Conservation (phyloP, 2,113 vertebrate species). For the Ellobius talpinus region DNA sequence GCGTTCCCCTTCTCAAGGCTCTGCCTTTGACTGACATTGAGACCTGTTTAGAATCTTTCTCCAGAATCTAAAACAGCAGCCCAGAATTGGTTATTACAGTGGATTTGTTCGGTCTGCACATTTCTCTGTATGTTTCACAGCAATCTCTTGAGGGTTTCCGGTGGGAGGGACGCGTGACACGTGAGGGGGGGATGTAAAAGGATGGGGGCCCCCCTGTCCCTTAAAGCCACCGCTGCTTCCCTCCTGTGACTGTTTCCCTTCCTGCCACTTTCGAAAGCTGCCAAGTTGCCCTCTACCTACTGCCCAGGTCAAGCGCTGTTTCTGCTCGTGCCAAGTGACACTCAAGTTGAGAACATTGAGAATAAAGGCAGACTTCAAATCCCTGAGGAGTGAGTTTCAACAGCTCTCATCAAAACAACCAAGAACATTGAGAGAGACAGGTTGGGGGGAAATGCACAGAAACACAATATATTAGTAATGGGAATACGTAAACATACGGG, state of each 20-base stretch:
- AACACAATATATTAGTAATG: background rate
- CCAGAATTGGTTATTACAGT: conserved; percentile 37
- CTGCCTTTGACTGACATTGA: conserved; percentile 75
- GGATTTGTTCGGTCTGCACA: conserved; percentile 64
- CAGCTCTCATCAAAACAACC: background rate
- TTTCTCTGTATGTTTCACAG: conserved; percentile 60
- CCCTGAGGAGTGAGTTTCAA: background rate
- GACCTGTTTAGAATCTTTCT: conserved; percentile 79
- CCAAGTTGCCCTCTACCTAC: background rate
- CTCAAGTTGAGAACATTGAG: background rate
- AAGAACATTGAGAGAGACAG: background rate
- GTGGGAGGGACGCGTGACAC: background rate
- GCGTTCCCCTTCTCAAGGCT: conserved; percentile 67
- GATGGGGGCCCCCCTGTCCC: background rate
- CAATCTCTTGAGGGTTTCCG: background rate
- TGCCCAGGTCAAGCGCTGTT: background rate
- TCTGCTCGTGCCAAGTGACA: conserved; percentile 33
- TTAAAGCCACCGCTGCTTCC: background rate
- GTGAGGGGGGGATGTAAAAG: background rate
- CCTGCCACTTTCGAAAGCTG: background rate
- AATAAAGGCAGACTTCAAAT: conserved; percentile 37
- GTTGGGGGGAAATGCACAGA: background rate
- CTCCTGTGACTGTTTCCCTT: background rate
- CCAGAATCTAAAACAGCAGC: conserved; percentile 73
- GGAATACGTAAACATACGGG: rapidly evolving